Evolutionary conservation across 2,113 vertebrate species (phyloP).

Genomic region (human (Homo sapiens)): GRCh38 chr4:113033501-113034000

Average conservation of each 20-base stretch:
- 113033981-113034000: background rate
- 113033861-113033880: background rate
- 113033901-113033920: too few species aligned
- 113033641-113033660: background rate
- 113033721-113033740: background rate
- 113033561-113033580: background rate
- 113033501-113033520: background rate
- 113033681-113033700: background rate
- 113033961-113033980: background rate
- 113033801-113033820: background rate
- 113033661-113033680: background rate
- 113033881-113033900: background rate
- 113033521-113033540: background rate
- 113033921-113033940: background rate
- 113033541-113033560: background rate
- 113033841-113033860: background rate
- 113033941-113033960: too few species aligned
- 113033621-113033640: background rate
- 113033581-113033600: background rate
- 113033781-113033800: background rate
- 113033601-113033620: background rate
- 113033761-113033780: background rate
- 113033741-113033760: background rate
- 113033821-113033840: background rate
- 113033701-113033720: background rate